These are phyloP conservation scores for Stichodactyla mertensii DNA, from an alignment of 64 coral and sea anemone species.

Conservation along the genomic window DNA sequence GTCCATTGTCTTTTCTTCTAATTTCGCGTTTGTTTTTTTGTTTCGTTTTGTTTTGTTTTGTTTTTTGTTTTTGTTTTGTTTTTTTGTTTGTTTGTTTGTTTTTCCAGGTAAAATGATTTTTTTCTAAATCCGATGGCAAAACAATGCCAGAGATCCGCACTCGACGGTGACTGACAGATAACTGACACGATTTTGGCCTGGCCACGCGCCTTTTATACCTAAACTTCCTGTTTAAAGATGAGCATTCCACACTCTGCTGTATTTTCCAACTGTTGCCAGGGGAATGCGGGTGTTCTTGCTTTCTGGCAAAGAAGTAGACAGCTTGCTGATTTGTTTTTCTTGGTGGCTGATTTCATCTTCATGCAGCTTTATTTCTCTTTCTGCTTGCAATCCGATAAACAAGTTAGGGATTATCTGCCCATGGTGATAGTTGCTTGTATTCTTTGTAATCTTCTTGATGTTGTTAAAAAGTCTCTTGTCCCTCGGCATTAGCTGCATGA, in stretches of 20 bases:
- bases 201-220: no score
- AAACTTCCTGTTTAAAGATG: constrained; percentile 27
- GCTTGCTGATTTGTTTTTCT: background rate
- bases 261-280: background rate
- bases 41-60: no score
- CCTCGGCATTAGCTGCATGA: constrained; percentile 37
- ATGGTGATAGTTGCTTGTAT: constrained; percentile 32
- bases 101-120: no score
- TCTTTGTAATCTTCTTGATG: constrained; percentile 41
- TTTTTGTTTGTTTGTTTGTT: no score
- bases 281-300: constrained; percentile 22
- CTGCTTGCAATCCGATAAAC: constrained; percentile 27
- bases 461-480: constrained; percentile 60
- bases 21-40: no score
- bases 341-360: background rate
- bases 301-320: background rate
- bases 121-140: no score
- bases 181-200: no score
- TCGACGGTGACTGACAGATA: no score
- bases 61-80: no score
- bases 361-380: constrained; percentile 10
- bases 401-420: no score
- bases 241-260: constrained; percentile 14
- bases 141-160: no score
- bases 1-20: no score